Conservation (phyloP, 35 echinoderm and acorn worm species). For the Lytechinus pictus region DNA sequence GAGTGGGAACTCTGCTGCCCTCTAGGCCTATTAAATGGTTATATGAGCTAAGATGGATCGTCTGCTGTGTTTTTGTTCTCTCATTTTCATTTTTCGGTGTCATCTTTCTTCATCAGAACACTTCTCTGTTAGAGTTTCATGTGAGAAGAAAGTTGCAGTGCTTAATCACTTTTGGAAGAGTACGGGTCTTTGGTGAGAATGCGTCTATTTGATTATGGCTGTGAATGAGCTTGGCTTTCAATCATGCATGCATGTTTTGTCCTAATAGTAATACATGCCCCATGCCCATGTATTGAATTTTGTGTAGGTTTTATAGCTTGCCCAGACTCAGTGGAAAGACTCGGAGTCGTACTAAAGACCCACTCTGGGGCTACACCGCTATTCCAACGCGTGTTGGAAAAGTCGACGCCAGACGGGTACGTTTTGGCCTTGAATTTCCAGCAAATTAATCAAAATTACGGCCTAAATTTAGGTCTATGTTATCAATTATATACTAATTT, state of each 20-base stretch:
- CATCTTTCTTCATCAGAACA: constrained; percentile 21
- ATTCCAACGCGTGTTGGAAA: no score
- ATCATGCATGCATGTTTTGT: not conserved
- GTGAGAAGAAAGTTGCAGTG: constrained; percentile 47
- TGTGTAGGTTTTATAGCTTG: not conserved
- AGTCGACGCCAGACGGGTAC: no score
- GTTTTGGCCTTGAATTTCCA: no score
- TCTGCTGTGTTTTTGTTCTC: not conserved
- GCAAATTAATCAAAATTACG: no score
- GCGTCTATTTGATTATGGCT: not conserved
- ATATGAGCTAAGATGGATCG: not conserved
- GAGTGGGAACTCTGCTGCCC: not conserved
- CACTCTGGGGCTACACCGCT: no score
- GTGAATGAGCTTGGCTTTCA: not conserved
- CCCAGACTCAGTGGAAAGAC: no score
- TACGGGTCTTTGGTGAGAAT: constrained; percentile 93
- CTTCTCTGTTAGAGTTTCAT: constrained; percentile 48
- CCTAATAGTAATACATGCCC: no score
- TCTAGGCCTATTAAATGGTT: not conserved
- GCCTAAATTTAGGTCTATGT: no score
- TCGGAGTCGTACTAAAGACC: no score
- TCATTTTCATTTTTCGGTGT: not conserved
- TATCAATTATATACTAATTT: no score
- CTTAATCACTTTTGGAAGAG: constrained; percentile 93
- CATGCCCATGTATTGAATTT: not conserved